These are phyloP conservation scores for Nephrocerus scutellatus DNA, from an alignment of 2,888 invertebrate species.

Conservation along the genomic window DNA sequence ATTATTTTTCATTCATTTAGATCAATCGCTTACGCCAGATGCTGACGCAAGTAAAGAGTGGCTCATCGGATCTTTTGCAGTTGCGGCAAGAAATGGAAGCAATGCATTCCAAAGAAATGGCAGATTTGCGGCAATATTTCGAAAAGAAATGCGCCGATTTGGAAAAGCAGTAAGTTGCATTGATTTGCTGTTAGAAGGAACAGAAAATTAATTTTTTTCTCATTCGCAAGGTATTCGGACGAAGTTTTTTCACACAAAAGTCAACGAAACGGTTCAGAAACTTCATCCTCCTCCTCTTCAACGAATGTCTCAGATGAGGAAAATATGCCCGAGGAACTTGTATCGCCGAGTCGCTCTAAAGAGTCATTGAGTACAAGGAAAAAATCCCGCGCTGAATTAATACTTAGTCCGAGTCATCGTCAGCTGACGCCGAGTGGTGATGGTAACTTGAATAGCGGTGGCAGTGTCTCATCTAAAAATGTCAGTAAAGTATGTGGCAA, in stretches of 20 bases:
- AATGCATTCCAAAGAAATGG: constrained; percentile 69
- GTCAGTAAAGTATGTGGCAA: too few relatives aligned
- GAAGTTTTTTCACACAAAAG: constrained; percentile 63
- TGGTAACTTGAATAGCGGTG: constrained; percentile 23
- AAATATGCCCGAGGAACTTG: constrained; percentile 35
- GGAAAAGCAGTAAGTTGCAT: constrained; percentile 60
- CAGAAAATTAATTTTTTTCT: constrained; percentile 2
- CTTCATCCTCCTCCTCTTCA: constrained; percentile 38
- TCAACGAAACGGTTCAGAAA: constrained; percentile 52
- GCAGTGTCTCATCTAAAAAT: constrained; percentile 16
- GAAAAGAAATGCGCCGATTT: constrained; percentile 73
- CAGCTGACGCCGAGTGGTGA: constrained; percentile 44
- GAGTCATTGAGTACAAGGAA: constrained; percentile 40
- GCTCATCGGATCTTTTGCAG: constrained; percentile 52
- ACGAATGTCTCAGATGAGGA: constrained; percentile 44
- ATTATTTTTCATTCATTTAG: constrained; percentile 9
- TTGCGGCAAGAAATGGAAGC: constrained; percentile 55
- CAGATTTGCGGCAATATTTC: constrained; percentile 70
- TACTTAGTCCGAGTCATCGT: constrained; percentile 44
- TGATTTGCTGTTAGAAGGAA: neutral
- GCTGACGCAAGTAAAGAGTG: constrained; percentile 53
- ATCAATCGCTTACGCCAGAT: constrained; percentile 50
- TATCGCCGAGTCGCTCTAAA: constrained; percentile 23
- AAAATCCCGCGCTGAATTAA: constrained; percentile 38
- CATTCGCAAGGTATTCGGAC: constrained; percentile 54